Evolutionary conservation across 2,113 vertebrate species (phyloP), one percentile per base, ranked within the genome.

Genomic region (Notarius lentiginosus): DNA sequence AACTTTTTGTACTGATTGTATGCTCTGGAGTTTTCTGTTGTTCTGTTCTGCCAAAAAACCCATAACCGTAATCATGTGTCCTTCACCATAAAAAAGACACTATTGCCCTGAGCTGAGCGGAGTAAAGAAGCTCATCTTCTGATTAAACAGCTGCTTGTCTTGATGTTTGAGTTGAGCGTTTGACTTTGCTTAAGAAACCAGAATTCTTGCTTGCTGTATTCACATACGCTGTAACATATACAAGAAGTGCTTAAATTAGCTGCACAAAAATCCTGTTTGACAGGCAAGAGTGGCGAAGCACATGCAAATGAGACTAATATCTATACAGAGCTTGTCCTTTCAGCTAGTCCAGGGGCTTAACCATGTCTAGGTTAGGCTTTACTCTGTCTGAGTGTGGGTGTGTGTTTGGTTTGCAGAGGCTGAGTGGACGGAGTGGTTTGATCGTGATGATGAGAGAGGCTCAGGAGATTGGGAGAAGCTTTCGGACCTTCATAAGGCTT

Each of bases 361-460:
- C 68, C 47, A 11, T 77, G 22, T 86, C 56, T 61, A 72, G 61
- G 65, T 47, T 81, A 17, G 84, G 79, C 55, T 63, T 73, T 83
- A 81, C 41, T 85, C 30, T 63, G 30, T 65, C 22, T 22, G 60
- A 49, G n/a, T 87, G 22, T 89, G 75, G 53, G 17, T 82, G 70
- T 89, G 77, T 88, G 79, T 90, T 85, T 84, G 84, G 70, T 18
- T 18, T 88, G 15, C 93, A 99, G 98, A 99, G 90, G 95, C 96
- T n/a, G 96, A 98, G 90, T 99, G 98, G 98, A 97, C 97, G 0
- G 95, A 97, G 12, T 99, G 98, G 98, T 97, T 99, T 79, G 90
- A 96, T 91, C 97, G 96, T 22, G 96, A 97, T 79, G 93, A 95
- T 89, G 95, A 94, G 88, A 91, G 92, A 0, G 96, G 95, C 81